Conservation (phyloP, 2,888 invertebrate species). For the Pachymerium ferrugineum region DNA sequence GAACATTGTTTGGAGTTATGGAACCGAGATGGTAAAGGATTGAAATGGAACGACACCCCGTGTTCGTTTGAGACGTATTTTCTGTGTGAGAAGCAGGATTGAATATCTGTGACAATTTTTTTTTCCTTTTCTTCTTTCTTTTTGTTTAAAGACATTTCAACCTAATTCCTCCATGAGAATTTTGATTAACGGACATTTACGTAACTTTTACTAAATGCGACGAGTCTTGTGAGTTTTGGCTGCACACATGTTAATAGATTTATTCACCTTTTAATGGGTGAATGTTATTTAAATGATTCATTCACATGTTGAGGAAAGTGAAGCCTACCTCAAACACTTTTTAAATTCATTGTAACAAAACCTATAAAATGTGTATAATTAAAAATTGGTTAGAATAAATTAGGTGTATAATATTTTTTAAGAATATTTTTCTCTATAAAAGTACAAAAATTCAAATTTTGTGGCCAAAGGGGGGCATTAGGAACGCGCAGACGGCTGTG, state of each 20-base stretch:
- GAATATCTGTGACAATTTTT: neutral
- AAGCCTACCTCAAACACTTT: neutral
- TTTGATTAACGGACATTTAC: neutral
- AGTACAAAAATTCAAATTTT: no score
- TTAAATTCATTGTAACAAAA: no score
- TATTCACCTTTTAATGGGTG: neutral
- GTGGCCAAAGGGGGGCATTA: no score
- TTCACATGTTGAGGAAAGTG: neutral
- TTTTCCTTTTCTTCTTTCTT: neutral
- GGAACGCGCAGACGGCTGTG: no score
- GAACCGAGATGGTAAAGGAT: slow-evolving; percentile 85
- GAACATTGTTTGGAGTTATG: slow-evolving; percentile 86
- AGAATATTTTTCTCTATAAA: no score
- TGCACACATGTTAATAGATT: neutral
- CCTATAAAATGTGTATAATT: no score
- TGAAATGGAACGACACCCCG: slow-evolving; percentile 90
- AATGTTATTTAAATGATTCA: no score
- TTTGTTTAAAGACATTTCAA: neutral
- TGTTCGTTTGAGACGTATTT: slow-evolving; percentile 90
- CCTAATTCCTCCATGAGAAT: neutral
- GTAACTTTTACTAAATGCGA: neutral
- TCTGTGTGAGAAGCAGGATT: slow-evolving; percentile 62
- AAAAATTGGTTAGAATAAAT: no score
- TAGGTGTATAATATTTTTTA: no score
- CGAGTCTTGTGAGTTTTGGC: neutral